phyloP scores from a whole-genome alignment of 2,797 vertebrate genomes.

The Tenualosa thibaudeaui region DNA sequence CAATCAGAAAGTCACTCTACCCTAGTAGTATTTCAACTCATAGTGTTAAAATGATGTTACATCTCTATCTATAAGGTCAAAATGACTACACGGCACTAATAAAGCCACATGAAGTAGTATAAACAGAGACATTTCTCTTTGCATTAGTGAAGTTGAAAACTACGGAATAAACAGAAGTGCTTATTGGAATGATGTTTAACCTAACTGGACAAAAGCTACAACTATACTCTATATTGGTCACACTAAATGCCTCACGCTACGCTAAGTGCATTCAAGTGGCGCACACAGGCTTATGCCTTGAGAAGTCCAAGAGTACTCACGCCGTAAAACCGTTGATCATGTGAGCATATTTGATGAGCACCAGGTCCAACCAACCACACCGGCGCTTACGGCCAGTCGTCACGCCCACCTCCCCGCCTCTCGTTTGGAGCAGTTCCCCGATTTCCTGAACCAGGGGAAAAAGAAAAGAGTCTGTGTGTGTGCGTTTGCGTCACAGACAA shows the following conservation, averaged over 20 bases:
- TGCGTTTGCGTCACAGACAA: neutral
- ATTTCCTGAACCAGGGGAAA: constrained; percentile 74
- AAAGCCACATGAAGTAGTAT: no score
- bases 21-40: neutral
- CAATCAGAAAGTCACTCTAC: neutral
- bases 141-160: no score
- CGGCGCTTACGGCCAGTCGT: constrained; percentile 95
- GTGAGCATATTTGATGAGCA: constrained; percentile 92
- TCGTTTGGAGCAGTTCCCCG: constrained; percentile 87
- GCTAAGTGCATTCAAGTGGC: no score
- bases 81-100: no score
- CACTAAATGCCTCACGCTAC: no score
- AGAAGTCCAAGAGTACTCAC: constrained; percentile 73
- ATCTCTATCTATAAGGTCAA: neutral
- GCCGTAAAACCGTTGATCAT: constrained; percentile 99
- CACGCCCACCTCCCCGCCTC: constrained; percentile 93
- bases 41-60: neutral
- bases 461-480: neutral
- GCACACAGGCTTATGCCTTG: no score
- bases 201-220: no score
- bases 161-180: no score
- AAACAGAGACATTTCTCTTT: no score
- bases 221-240: no score
- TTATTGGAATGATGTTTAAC: no score
- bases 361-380: constrained; percentile 96